phyloP scores from a whole-genome alignment of 2,888 invertebrate species.

The Atherix ibis region DNA sequence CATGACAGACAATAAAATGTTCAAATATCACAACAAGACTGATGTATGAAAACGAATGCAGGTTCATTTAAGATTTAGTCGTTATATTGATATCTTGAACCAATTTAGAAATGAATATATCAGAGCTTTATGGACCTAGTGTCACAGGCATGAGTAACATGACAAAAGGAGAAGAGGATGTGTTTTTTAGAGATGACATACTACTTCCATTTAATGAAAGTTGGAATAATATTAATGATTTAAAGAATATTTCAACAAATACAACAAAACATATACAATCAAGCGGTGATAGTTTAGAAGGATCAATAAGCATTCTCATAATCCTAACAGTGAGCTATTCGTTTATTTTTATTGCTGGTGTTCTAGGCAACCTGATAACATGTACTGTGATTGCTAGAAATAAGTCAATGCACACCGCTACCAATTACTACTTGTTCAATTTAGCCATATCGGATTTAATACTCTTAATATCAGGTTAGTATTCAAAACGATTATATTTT shows the following conservation, averaged over 20 bases:
- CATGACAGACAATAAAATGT: no score
- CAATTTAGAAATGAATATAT: no score
- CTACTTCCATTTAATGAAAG: background rate
- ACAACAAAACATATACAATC: background rate
- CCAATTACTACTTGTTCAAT: conserved; percentile 72
- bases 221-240: background rate
- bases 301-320: conserved; percentile 18
- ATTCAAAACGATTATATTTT: background rate
- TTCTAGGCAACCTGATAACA: conserved; percentile 69
- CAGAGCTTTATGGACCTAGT: no score
- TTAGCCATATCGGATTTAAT: conserved; percentile 72
- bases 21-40: no score
- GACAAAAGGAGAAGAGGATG: no score
- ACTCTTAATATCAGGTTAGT: conserved; percentile 51
- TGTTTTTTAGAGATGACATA: no score
- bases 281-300: conserved; percentile 6
- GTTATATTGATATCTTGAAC: no score
- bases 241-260: background rate
- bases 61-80: no score
- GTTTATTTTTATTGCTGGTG: conserved; percentile 44
- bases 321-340: conserved; percentile 56
- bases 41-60: no score
- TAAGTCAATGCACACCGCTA: conserved; percentile 69
- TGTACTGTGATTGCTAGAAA: conserved; percentile 71
- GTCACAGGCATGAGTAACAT: no score